These are phyloP conservation scores for Catocala sponsa DNA, from an alignment of 2,888 invertebrate genomes.

Conservation along the genomic window DNA sequence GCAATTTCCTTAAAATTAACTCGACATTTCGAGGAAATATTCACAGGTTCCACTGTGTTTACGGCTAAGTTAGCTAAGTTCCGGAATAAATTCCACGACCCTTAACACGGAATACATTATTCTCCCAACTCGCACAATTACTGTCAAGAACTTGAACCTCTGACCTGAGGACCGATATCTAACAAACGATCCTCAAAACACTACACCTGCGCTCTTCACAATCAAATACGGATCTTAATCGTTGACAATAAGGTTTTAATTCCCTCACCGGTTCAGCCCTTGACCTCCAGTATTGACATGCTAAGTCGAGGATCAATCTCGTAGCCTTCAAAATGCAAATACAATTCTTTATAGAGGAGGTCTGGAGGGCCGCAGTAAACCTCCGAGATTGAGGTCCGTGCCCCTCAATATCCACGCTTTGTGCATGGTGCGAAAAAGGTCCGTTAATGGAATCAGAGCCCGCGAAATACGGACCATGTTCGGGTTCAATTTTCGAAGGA, in stretches of 20 bases:
- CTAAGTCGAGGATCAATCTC: slow-evolving; percentile 74
- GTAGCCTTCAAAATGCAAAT: slow-evolving; percentile 75
- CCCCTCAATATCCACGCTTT: slow-evolving; percentile 75
- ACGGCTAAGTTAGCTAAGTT: slow-evolving; percentile 2
- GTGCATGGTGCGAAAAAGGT: slow-evolving; percentile 70
- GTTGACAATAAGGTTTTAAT: slow-evolving; percentile 26
- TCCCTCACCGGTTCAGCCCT: slow-evolving; percentile 41
- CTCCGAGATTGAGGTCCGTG: slow-evolving; percentile 70
- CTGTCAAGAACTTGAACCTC: slow-evolving; percentile 27
- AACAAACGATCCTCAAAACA: slow-evolving; percentile 29
- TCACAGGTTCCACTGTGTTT: slow-evolving; percentile 1
- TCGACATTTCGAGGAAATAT: background rate
- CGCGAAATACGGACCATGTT: slow-evolving; percentile 48
- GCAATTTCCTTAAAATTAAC: too few relatives aligned
- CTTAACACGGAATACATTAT: slow-evolving; percentile 23
- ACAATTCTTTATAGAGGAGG: slow-evolving; percentile 74
- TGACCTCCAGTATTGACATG: slow-evolving; percentile 74
- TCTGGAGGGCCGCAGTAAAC: slow-evolving; percentile 62
- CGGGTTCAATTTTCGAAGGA: slow-evolving; percentile 45
- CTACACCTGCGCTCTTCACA: slow-evolving; percentile 11
- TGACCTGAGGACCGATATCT: slow-evolving; percentile 27
- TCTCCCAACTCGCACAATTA: slow-evolving; percentile 24
- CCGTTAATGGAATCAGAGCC: slow-evolving; percentile 80
- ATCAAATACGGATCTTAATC: slow-evolving; percentile 26
- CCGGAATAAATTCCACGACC: slow-evolving; percentile 12